Conservation (phyloP, 2,113 vertebrate genomes). For the Regulus satrapa region DNA sequence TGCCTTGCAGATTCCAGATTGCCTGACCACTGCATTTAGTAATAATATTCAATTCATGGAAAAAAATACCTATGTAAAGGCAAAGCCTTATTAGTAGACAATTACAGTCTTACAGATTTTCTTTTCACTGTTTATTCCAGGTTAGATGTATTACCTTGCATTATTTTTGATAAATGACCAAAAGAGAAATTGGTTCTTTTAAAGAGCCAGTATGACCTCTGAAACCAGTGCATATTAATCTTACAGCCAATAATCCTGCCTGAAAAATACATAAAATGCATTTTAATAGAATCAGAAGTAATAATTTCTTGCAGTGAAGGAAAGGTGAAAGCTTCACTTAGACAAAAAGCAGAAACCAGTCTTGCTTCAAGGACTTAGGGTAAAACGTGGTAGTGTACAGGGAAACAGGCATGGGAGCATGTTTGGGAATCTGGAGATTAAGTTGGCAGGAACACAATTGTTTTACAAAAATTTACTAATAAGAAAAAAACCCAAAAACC, state of each 20-base stretch:
- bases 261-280: constrained; percentile 17
- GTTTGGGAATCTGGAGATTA: neutral
- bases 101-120: neutral
- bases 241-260: constrained; percentile 2
- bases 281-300: constrained; percentile 1
- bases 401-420: neutral
- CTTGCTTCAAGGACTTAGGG: neutral
- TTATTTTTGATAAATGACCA: neutral
- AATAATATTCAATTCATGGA: neutral
- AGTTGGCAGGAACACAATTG: neutral
- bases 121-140: neutral
- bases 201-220: neutral
- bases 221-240: constrained; percentile 23
- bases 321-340: neutral
- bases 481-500: neutral
- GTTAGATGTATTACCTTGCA: neutral
- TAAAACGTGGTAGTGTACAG: neutral
- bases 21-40: neutral
- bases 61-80: neutral
- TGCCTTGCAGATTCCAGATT: neutral
- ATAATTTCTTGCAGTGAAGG: neutral
- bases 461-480: neutral
- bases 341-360: neutral
- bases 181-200: neutral
- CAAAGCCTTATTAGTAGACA: neutral